Conservation (phyloP, 2,113 vertebrate genomes). For the Rhombomys opimus region DNA sequence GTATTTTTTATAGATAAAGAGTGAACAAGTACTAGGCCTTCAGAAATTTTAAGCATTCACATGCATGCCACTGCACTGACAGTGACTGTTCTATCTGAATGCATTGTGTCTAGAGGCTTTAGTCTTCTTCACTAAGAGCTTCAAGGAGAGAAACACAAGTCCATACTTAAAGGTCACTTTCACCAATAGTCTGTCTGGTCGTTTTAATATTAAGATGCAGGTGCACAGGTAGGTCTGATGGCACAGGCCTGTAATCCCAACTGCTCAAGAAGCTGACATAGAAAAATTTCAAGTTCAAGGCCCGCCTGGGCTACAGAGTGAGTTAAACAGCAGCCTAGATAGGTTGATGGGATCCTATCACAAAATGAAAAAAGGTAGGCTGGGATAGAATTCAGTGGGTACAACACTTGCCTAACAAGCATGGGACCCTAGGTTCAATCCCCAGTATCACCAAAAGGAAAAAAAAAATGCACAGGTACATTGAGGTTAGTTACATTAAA, state of each 20-base stretch:
- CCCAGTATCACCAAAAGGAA: neutral
- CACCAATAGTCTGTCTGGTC: neutral
- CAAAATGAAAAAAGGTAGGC: neutral
- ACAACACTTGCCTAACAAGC: neutral
- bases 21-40: constrained; percentile 11
- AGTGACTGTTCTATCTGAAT: neutral
- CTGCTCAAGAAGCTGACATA: neutral
- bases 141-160: neutral
- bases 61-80: neutral
- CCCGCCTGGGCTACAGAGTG: neutral
- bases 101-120: neutral
- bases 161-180: neutral
- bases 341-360: neutral
- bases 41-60: constrained; percentile 18
- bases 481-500: constrained; percentile 9
- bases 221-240: neutral
- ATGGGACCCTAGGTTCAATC: neutral
- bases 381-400: neutral
- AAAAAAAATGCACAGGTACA: neutral
- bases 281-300: neutral
- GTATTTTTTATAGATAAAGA: neutral
- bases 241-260: neutral
- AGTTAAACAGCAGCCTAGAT: neutral
- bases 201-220: neutral
- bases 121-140: constrained; percentile 20